These are phyloP conservation scores for Plusia festucae DNA, from an alignment of 2,888 invertebrate species.

Conservation along the genomic window DNA sequence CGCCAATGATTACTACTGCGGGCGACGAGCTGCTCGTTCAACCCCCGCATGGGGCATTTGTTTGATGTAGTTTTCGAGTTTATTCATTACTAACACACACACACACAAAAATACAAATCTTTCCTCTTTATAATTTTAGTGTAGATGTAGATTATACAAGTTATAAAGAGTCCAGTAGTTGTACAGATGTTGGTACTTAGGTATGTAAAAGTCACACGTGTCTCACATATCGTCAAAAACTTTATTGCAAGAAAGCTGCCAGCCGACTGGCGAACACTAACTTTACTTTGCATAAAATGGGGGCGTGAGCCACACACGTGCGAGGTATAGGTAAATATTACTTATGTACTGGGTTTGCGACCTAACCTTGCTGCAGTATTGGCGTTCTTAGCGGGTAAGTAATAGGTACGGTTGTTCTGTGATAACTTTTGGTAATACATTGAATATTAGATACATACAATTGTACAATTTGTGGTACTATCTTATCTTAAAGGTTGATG, in stretches of 20 bases:
- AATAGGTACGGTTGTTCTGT: neutral
- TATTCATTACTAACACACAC: too few species aligned
- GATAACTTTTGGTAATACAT: neutral
- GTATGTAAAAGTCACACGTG: constrained; percentile 1
- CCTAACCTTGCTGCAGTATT: neutral
- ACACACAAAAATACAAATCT: too few species aligned
- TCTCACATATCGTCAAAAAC: constrained; percentile 4
- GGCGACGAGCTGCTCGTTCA: too few species aligned
- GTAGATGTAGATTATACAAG: neutral
- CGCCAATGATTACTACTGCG: too few species aligned
- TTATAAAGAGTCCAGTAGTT: neutral
- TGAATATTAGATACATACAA: too few species aligned
- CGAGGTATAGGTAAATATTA: neutral
- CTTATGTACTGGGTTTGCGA: constrained; percentile 4
- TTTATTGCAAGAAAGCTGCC: constrained; percentile 1
- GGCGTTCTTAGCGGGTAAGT: neutral
- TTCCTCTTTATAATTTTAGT: too few species aligned
- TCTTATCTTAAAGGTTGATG: too few species aligned
- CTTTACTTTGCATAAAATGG: constrained; percentile 4
- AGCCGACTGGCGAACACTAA: constrained; percentile 4
- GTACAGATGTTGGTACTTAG: neutral
- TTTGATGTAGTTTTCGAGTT: too few species aligned
- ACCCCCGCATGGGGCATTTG: too few species aligned
- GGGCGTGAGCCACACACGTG: constrained; percentile 4
- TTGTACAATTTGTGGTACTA: too few species aligned